Percentiles rank a stretch among this genome's conserved stretches.
Evolutionary conservation across 2,797 vertebrate genomes (phyloP).

Genomic region (Rhinoraja longicauda): DNA sequence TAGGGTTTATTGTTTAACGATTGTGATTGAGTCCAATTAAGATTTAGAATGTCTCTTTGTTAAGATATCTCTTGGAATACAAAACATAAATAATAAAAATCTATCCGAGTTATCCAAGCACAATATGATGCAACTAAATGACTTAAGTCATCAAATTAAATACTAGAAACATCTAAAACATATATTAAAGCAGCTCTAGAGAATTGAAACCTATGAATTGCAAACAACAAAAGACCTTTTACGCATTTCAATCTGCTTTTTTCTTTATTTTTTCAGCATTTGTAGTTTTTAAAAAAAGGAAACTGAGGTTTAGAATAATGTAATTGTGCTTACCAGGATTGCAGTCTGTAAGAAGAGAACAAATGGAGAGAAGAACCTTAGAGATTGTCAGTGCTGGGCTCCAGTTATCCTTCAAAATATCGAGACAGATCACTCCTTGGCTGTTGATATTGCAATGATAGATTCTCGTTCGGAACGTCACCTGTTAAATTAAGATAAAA

Average conservation of each 20-base stretch:
- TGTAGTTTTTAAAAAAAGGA: slow-evolving; percentile 6
- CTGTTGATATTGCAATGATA: slow-evolving; percentile 91
- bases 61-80: background rate
- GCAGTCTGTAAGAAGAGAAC: slow-evolving; percentile 89
- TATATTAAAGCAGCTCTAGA: background rate
- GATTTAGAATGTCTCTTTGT: background rate
- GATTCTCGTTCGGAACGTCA: slow-evolving; percentile 79
- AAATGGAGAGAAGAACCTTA: slow-evolving; percentile 90
- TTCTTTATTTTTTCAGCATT: background rate
- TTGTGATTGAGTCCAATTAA: background rate
- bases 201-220: background rate
- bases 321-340: slow-evolving; percentile 77
- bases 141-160: background rate
- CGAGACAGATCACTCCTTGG: slow-evolving; percentile 83
- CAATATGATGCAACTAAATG: background rate
- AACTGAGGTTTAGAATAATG: background rate
- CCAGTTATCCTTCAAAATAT: slow-evolving; percentile 76
- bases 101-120: background rate
- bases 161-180: background rate
- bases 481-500: slow-evolving; percentile 45
- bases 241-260: background rate
- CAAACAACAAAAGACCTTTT: background rate
- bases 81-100: background rate
- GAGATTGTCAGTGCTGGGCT: slow-evolving; percentile 90
- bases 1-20: background rate